Evolutionary conservation across 1,140 invertebrate species (phyloP).

Genomic region (Eumeta japonica): DNA sequence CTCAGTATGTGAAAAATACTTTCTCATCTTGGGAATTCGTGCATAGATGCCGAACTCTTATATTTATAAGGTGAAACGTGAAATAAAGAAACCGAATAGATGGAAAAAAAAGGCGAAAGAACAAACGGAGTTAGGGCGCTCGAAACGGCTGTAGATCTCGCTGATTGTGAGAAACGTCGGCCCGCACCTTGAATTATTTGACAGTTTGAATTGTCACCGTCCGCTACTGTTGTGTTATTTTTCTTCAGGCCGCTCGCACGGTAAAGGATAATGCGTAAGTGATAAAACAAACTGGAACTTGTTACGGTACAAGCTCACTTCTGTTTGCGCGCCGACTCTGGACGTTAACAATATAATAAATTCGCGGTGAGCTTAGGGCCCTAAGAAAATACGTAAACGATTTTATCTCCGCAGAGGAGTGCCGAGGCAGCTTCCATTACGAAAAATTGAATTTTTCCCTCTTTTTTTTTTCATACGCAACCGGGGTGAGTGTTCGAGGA

Average conservation of each 20-base stretch:
- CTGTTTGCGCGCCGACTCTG: background rate
- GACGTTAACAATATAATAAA: constrained; percentile 5
- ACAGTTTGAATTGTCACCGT: constrained; percentile 48
- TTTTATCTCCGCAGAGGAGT: too few relatives aligned
- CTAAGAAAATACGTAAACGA: too few relatives aligned
- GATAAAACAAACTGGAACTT: constrained; percentile 28
- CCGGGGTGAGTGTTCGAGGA: too few relatives aligned
- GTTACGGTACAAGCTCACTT: constrained; percentile 6
- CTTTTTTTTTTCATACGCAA: too few relatives aligned
- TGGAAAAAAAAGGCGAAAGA: constrained; percentile 30
- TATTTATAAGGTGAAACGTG: constrained; percentile 45
- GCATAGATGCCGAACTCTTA: constrained; percentile 42
- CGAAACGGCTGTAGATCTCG: constrained; percentile 38
- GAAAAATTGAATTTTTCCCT: too few relatives aligned
- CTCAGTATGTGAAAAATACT: constrained; percentile 48
- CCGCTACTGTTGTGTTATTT: constrained; percentile 39
- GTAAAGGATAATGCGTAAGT: constrained; percentile 24
- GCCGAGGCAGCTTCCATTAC: too few relatives aligned
- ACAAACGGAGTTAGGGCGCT: constrained; percentile 25
- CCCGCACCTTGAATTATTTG: constrained; percentile 49
- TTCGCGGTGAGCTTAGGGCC: constrained; percentile 2
- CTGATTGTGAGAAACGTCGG: constrained; percentile 49
- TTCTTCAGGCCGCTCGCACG: constrained; percentile 16
- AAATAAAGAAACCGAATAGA: constrained; percentile 47
- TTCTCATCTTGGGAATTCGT: constrained; percentile 49